Evolutionary conservation across 2,113 vertebrate species (phyloP).

Genomic region (Diphyllodes magnificus): DNA sequence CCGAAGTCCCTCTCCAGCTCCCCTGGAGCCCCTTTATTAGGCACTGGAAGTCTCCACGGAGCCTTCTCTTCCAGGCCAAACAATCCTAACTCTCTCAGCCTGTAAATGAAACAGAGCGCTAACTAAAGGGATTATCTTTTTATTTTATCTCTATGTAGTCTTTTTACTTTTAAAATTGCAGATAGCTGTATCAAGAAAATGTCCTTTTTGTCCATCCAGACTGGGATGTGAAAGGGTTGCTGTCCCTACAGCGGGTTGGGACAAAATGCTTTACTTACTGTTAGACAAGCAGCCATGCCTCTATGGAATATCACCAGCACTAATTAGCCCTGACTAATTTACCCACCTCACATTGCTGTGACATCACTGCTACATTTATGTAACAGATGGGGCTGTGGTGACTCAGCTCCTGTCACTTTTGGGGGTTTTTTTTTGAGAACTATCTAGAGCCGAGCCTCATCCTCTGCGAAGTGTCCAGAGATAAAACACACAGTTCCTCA

Average conservation of each 20-base stretch:
- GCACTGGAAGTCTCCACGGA: accelerated
- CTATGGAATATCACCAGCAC: neutral
- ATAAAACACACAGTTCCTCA: neutral
- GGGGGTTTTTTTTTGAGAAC: neutral
- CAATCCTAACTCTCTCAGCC: neutral
- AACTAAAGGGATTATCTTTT: neutral
- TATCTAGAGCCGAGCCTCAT: neutral
- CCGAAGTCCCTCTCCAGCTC: neutral
- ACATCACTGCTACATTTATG: neutral
- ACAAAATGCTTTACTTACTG: neutral
- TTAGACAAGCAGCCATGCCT: neutral
- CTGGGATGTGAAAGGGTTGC: neutral
- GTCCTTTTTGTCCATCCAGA: neutral
- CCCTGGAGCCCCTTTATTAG: neutral
- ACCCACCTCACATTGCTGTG: neutral
- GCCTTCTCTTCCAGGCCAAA: neutral
- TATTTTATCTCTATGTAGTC: neutral
- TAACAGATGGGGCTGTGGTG: neutral
- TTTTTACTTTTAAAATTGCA: neutral
- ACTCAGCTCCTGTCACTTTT: neutral
- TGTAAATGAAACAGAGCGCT: neutral
- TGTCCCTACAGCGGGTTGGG: neutral
- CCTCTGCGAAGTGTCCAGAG: neutral
- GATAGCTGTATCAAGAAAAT: neutral
- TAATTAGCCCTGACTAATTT: neutral